phyloP scores from a whole-genome alignment of 2,113 vertebrate genomes.

The Toxotes chatareus region DNA sequence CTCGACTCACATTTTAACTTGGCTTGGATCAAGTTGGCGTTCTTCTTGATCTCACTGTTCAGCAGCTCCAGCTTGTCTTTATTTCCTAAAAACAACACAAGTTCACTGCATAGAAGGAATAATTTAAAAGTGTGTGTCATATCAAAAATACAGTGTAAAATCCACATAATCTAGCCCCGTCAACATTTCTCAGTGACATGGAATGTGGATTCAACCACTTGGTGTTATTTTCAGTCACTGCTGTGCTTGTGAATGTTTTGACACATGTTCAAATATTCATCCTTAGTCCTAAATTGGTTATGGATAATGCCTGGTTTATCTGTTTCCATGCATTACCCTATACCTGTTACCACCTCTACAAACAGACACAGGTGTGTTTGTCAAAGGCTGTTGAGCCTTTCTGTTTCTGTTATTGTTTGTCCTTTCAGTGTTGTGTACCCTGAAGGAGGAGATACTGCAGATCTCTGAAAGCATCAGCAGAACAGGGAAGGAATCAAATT shows the following conservation, averaged over 20 bases:
- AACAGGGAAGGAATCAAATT: neutral
- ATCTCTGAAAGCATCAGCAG: neutral
- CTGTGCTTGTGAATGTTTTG: no score
- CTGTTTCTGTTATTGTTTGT: slow-evolving; percentile 6
- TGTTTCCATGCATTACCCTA: neutral
- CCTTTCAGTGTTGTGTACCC: neutral
- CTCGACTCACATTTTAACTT: slow-evolving; percentile 85
- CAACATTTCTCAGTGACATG: no score
- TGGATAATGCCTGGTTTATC: neutral
- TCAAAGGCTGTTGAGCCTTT: slow-evolving; percentile 24
- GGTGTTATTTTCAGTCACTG: neutral
- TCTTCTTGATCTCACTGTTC: slow-evolving; percentile 90
- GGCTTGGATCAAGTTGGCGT: slow-evolving; percentile 83
- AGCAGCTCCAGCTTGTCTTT: slow-evolving; percentile 90
- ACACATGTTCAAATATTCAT: no score
- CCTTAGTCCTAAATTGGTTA: neutral
- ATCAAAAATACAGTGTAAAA: no score
- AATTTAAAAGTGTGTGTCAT: neutral
- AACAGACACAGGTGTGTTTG: slow-evolving; percentile 33
- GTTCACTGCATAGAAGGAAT: neutral
- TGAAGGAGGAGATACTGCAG: neutral
- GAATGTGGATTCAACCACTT: no score
- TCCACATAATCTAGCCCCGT: no score
- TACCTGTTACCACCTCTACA: neutral
- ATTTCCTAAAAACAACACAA: slow-evolving; percentile 78